These are phyloP conservation scores for Aleiodes alternator DNA, from an alignment of 2,888 invertebrate genomes.

Conservation along the genomic window DNA sequence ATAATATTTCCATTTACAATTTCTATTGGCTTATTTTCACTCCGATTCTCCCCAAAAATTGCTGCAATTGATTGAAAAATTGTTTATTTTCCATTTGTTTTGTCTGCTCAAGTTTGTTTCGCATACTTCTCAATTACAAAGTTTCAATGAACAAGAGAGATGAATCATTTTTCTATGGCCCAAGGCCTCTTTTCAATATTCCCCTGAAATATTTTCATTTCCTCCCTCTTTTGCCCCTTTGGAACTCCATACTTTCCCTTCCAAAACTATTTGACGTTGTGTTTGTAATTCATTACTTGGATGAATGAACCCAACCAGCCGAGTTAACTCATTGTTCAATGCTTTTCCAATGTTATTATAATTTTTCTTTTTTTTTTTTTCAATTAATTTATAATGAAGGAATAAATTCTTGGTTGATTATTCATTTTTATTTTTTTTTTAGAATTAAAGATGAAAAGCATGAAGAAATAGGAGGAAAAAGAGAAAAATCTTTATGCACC, in stretches of 20 bases:
- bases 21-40: too few species aligned
- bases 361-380: not conserved
- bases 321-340: not conserved
- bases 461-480: not conserved
- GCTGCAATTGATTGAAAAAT: too few species aligned
- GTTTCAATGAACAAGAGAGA: slow-evolving; percentile 6
- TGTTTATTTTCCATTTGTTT: not conserved
- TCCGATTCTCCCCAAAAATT: too few species aligned
- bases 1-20: not conserved
- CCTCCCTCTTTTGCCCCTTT: too few species aligned
- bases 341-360: not conserved
- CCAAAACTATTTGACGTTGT: not conserved
- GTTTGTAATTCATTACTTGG: slow-evolving; percentile 26
- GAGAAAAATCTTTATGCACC: slow-evolving; percentile 22
- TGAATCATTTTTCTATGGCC: slow-evolving; percentile 5
- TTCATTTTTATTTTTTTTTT: slow-evolving; percentile 10
- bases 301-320: not conserved
- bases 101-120: not conserved
- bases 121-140: slow-evolving; percentile 8
- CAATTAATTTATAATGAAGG: not conserved
- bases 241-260: not conserved
- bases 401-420: slow-evolving; percentile 6
- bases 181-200: slow-evolving; percentile 4
- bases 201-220: slow-evolving; percentile 16
- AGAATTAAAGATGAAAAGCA: not conserved